These are phyloP conservation scores for Desoria tigrina DNA, from an alignment of 2,888 invertebrate genomes.

Conservation along the genomic window DNA sequence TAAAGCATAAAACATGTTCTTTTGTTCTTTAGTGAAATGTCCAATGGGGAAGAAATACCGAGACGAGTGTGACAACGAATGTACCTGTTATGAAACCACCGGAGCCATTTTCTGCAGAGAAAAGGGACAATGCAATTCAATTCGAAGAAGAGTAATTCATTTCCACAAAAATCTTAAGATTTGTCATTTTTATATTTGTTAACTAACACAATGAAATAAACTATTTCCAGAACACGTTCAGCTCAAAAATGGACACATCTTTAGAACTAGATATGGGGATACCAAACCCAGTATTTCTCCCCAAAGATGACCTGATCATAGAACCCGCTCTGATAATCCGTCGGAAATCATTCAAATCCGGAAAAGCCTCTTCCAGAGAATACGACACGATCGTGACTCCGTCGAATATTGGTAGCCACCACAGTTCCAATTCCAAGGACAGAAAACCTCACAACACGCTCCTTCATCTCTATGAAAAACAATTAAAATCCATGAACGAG, in stretches of 20 bases:
- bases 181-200: neutral
- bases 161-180: neutral
- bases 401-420: too few species aligned
- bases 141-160: neutral
- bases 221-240: too few species aligned
- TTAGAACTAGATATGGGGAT: conserved; percentile 6
- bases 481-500: conserved; percentile 7
- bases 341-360: conserved; percentile 5
- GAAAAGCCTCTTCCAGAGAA: neutral
- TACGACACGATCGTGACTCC: too few species aligned
- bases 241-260: too few species aligned
- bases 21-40: conserved; percentile 36
- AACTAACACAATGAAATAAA: too few species aligned
- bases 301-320: conserved; percentile 30
- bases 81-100: conserved; percentile 35
- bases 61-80: conserved; percentile 37
- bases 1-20: neutral
- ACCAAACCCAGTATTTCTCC: conserved; percentile 20
- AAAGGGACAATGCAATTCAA: conserved; percentile 8
- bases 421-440: neutral
- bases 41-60: conserved; percentile 29
- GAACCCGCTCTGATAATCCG: conserved; percentile 33
- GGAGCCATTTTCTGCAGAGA: conserved; percentile 38
- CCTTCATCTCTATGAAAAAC: conserved; percentile 12
- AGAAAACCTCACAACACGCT: neutral